Evolutionary conservation across 2,113 vertebrate genomes (phyloP), one percentile per base, ranked within the genome.

Genomic region (Pholis gunnellus): DNA sequence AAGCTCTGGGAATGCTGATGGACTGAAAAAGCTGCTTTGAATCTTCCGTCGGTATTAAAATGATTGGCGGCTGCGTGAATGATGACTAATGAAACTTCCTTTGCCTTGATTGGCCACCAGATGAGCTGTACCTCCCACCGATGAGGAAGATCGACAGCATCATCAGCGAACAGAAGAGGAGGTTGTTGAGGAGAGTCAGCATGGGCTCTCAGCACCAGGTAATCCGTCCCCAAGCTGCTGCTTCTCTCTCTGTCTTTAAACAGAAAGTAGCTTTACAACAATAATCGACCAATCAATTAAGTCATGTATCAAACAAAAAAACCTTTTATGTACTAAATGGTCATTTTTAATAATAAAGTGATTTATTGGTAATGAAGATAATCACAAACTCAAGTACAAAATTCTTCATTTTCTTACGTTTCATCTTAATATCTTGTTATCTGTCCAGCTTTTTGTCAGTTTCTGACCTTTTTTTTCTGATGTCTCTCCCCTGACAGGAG

Each of bases 61-160:
- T 87, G 83, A 89, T 61, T 87, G 83, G 61, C 87, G 74, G 75
- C 69, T 72, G 36, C 59, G 31, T 69, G 79, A 78, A 74, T 77
- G 69, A 83, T 81, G 70, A 75, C 82, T 90, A 87, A 87, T 85
- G 63, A 60, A 82, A 54, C 36, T 15, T 80, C 31, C 54, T 75
- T 61, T 56, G 4, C 13, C 27, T 80, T 59, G 79, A 91, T 82
- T 87, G 85, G 82, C 72, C 79, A 82, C 68, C 91, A 97, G 97
- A 97, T 15, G 97, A 97, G 86, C 92, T 97, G 38, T 97, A 97
- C 88, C 96, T 97, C 57, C 97, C 97, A 0, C 96, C 96, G 7
- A 97, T 97, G 97, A 94, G 96, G 83, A 97, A 97, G 94, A 97
- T 97, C 2, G 97, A 97, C 38, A 94, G 96, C 78, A 96, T 97